Base-by-base conservation (phyloP, 2,113 vertebrate genomes). In the Indri indri region DNA sequence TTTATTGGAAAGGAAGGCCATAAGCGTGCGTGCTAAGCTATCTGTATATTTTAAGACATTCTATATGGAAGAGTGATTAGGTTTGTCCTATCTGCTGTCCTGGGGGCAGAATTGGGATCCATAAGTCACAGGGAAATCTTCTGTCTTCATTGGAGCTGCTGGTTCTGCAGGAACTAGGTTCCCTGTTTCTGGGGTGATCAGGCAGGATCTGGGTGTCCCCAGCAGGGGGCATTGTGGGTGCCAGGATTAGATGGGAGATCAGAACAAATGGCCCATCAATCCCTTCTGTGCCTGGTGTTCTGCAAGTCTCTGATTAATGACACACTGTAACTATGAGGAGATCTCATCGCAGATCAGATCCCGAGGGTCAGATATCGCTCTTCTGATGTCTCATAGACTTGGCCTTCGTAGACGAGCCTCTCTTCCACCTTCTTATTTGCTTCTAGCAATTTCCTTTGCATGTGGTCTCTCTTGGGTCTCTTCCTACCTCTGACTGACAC, bases 31-130 rank as follows among this genome's bases (percentile, higher is more conserved):
- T 50, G 59, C 8, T 27, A 88, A 88, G 27, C 73, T 86, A 6
- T 80, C 37, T 84, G 63, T 23, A 8, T 65, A 74, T 37, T 66
- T 73, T 68, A 86, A 88, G 79, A 89, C 42, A 30, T 70, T 80
- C 34, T 71, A 23, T 68, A 3, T 18, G 52, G 52, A 52, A 61
- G 5, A 52, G 40, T 42, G 37, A 63, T 18, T 34, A 18, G 25
- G 6, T 23, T 45, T 74, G n/a, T 83, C 25, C 37, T 66, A 37
- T 22, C 4, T 14, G 6, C 45, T 22, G 27, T 57, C 8, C 47
- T 76, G 2, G 6, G 11, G 52, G 10, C 13, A n/a, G 47, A 88
- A 9, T 5, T 76, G 34, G n/a, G n/a, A 20, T 32, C 1, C 34
- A 0, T 3, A 40, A 74, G 66, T 74, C 47, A 73, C 40, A 54